Conservation (phyloP, 1,140 invertebrate species). For the Aphaenogaster floridana region DNA sequence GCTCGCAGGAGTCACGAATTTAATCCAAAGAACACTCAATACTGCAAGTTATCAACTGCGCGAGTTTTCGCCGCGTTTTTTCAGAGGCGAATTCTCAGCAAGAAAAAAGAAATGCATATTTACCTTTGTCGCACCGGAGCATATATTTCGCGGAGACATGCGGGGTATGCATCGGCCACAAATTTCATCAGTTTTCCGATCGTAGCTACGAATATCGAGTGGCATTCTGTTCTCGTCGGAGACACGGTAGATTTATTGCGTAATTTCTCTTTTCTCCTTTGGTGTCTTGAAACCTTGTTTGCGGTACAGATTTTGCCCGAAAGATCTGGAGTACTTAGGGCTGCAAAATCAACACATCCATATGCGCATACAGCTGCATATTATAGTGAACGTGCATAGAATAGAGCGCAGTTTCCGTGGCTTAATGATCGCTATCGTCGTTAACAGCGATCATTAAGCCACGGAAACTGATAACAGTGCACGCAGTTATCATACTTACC, state of each 20-base stretch:
- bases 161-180: not conserved
- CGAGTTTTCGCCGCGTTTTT: not conserved
- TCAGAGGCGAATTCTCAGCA: not conserved
- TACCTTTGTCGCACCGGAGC: not conserved
- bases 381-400: not conserved
- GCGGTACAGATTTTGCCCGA: not conserved
- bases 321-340: not conserved
- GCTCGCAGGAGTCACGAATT: conserved; percentile 30
- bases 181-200: conserved; percentile 7
- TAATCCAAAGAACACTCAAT: conserved; percentile 29
- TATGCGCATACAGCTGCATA: not conserved
- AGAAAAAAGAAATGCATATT: not conserved
- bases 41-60: conserved; percentile 3
- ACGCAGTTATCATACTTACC: not conserved
- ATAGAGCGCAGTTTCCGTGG: not conserved
- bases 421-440: conserved; percentile 30
- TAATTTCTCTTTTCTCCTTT: conserved; percentile 7
- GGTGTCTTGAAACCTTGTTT: not conserved
- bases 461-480: not conserved
- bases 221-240: conserved; percentile 2
- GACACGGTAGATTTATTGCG: conserved; percentile 3
- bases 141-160: not conserved
- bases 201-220: conserved; percentile 30
- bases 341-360: conserved; percentile 11
- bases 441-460: not conserved